Conservation (phyloP, 2,888 invertebrate species). For the Drosophila anomalata region DNA sequence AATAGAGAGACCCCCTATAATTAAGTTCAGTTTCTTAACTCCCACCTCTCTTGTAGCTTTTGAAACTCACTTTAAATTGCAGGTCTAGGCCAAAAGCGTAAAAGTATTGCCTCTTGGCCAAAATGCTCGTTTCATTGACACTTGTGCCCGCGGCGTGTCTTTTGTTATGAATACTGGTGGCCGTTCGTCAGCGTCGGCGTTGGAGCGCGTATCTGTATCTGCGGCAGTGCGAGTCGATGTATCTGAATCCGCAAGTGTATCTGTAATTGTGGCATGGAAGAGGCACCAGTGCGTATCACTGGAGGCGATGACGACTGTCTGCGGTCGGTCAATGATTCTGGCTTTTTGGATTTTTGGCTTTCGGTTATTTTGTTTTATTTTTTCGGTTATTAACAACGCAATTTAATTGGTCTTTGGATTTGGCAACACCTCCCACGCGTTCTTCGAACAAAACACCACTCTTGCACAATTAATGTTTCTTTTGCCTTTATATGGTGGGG, state of each 20-base stretch:
- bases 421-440: constrained; percentile 60
- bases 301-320: constrained; percentile 43
- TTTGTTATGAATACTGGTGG: constrained; percentile 53
- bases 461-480: constrained; percentile 45
- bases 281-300: constrained; percentile 74
- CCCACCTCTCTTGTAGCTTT: constrained; percentile 15
- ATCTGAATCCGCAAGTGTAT: constrained; percentile 7
- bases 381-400: constrained; percentile 56
- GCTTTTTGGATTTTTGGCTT: too few species aligned
- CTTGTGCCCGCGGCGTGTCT: constrained; percentile 68
- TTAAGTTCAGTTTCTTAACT: neutral
- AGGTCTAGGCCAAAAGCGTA: constrained; percentile 31
- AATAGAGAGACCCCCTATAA: neutral
- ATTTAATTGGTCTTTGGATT: constrained; percentile 50
- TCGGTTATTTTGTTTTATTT: constrained; percentile 35
- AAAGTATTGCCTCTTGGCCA: constrained; percentile 46
- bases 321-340: constrained; percentile 66
- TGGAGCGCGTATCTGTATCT: constrained; percentile 47
- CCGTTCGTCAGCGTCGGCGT: constrained; percentile 46
- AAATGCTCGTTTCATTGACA: constrained; percentile 68
- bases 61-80: constrained; percentile 35
- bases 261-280: constrained; percentile 63
- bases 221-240: constrained; percentile 8
- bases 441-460: constrained; percentile 9
- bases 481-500: constrained; percentile 35